Base-by-base conservation (phyloP, 2,113 vertebrate genomes). In the Cyphomyrus plagiostoma region DNA sequence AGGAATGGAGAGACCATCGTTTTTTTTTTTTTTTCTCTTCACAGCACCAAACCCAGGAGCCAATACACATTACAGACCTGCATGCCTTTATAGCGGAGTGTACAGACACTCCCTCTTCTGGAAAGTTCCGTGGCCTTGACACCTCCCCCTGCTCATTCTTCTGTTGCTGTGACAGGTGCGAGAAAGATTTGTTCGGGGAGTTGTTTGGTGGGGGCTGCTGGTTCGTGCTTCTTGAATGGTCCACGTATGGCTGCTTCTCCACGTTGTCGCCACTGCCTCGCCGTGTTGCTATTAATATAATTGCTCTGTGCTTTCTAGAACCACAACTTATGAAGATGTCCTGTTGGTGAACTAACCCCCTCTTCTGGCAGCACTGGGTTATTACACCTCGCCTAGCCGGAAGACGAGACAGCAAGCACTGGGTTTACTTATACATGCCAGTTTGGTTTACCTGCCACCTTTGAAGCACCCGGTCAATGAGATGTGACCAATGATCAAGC, bases 51-150 rank as follows among this genome's bases (percentile, higher is more conserved):
- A 97, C 94, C 0, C 96, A 97, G 2, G 95, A 95, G 0, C 95
- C 96, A 2, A 19, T 94, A 0, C 95, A 97, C 83, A 93, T 96
- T 58, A 98, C 97, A 0, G 97, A 97, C 90, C 96, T 99, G 52
- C 97, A 98, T 2, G 95, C 96, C 58, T 98, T 98, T 89, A 97
- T 99, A 21, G 96, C 96, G 0, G 97, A 98, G 92, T 98, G 98
- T 91, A 97, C 96, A 1, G 97, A 98, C 90, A 95, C 96, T 10
- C 97, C 98, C 0, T 95, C 91, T 42, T 98, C 98, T 0, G 97
- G 98, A 89, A 98, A 97, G 90, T 99, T 97, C 93, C 96, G 96
- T 0, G 95, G 96, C 0, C 92, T 97, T 46, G 97, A 97, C 91
- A 94, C 95, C 35, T 96, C 97, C 0, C 93, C 96, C 1, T 98